These are phyloP conservation scores for Chymomyza costata DNA, from an alignment of 1,140 invertebrate species.

Conservation along the genomic window DNA sequence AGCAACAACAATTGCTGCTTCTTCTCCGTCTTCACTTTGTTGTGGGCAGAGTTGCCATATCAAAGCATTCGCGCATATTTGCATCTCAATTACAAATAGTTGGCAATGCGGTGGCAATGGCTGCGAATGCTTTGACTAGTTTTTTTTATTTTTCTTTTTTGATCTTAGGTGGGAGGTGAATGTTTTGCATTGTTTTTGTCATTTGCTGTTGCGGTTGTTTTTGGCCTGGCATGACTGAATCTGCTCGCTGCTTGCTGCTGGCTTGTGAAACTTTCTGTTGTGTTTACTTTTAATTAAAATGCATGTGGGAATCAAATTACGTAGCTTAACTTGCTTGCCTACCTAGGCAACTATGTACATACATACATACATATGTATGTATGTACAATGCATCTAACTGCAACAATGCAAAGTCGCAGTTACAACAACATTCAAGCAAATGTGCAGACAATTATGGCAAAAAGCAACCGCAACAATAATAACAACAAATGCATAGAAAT, in stretches of 20 bases:
- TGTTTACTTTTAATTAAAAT: slow-evolving; percentile 73
- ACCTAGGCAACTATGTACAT: slow-evolving; percentile 11
- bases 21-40: slow-evolving; percentile 10
- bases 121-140: too few relatives aligned
- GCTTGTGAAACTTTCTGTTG: slow-evolving; percentile 53
- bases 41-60: slow-evolving; percentile 33
- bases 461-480: slow-evolving; percentile 31
- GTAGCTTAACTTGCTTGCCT: slow-evolving; percentile 11
- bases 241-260: too few relatives aligned
- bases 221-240: too few relatives aligned
- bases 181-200: slow-evolving; percentile 3
- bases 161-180: too few relatives aligned
- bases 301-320: slow-evolving; percentile 70
- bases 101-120: slow-evolving; percentile 19
- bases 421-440: slow-evolving; percentile 27
- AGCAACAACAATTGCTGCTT: not conserved
- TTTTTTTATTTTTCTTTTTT: too few relatives aligned
- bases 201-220: slow-evolving; percentile 9
- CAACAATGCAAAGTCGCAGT: slow-evolving; percentile 25
- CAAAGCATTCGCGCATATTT: slow-evolving; percentile 47
- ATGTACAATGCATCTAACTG: slow-evolving; percentile 11
- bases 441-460: slow-evolving; percentile 55
- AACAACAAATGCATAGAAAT: slow-evolving; percentile 37
- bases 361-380: slow-evolving; percentile 13
- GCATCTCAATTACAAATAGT: slow-evolving; percentile 46